Conservation (phyloP, 2,888 invertebrate genomes). For the Tineola bisselliella region DNA sequence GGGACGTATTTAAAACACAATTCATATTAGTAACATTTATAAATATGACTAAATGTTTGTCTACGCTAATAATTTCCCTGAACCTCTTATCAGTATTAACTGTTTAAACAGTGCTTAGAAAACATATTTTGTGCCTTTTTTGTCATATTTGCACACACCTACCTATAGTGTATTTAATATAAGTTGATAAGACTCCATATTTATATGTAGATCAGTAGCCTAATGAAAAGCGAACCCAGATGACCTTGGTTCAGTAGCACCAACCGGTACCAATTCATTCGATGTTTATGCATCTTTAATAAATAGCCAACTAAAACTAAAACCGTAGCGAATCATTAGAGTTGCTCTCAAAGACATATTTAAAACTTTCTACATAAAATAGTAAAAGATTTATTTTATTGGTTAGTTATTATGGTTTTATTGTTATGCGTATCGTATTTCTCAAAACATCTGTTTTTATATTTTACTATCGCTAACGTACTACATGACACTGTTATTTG, state of each 20-base stretch:
- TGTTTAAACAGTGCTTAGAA: background rate
- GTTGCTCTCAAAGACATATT: background rate
- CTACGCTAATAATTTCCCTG: background rate
- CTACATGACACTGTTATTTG: background rate
- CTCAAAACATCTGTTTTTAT: background rate
- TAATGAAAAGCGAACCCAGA: background rate
- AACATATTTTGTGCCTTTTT: background rate
- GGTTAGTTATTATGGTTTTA: background rate
- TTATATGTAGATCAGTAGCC: background rate
- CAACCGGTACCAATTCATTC: background rate
- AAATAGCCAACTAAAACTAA: background rate
- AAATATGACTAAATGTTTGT: background rate
- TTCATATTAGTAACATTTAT: background rate
- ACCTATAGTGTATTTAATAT: too few species aligned
- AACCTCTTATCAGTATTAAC: background rate
- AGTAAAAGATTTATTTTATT: background rate
- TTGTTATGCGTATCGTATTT: background rate
- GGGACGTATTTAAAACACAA: too few species aligned
- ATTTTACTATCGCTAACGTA: background rate
- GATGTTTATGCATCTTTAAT: background rate
- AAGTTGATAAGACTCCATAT: too few species aligned
- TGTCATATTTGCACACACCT: background rate
- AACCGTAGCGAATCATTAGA: background rate
- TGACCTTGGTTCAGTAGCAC: background rate
- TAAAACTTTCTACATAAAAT: background rate